Conservation (phyloP, 2,888 invertebrate genomes). For the Idaea dimidiata region DNA sequence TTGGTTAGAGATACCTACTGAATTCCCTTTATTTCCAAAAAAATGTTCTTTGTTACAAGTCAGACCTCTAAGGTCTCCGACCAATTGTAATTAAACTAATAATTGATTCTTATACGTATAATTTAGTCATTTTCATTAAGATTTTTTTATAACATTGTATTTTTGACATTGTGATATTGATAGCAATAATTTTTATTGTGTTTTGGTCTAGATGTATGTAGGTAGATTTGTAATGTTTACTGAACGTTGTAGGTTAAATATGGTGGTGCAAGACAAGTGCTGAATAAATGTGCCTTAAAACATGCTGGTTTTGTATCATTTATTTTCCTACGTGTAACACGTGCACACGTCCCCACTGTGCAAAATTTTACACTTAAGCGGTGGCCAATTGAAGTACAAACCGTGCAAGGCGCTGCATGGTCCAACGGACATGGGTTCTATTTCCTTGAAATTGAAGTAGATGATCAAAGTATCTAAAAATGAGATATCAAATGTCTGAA, state of each 20-base stretch:
- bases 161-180: conserved; percentile 27
- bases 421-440: too few relatives aligned
- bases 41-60: neutral
- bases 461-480: too few relatives aligned
- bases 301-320: neutral
- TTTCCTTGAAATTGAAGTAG: too few relatives aligned
- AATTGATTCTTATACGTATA: neutral
- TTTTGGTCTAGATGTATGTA: conserved; percentile 26
- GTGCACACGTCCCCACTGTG: too few relatives aligned
- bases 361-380: too few relatives aligned
- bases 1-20: too few relatives aligned
- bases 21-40: too few relatives aligned
- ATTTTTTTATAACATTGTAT: neutral
- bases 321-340: too few relatives aligned
- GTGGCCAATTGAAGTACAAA: too few relatives aligned
- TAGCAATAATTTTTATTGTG: conserved; percentile 32
- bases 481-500: too few relatives aligned
- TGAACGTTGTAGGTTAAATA: conserved; percentile 19
- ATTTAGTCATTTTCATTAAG: neutral
- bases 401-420: too few relatives aligned
- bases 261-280: conserved; percentile 28
- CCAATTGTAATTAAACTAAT: neutral
- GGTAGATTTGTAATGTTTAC: conserved; percentile 16
- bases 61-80: neutral
- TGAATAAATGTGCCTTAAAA: conserved; percentile 54